These are phyloP conservation scores for Ciconia boyciana DNA, from an alignment of 2,113 vertebrate species.

Conservation along the genomic window DNA sequence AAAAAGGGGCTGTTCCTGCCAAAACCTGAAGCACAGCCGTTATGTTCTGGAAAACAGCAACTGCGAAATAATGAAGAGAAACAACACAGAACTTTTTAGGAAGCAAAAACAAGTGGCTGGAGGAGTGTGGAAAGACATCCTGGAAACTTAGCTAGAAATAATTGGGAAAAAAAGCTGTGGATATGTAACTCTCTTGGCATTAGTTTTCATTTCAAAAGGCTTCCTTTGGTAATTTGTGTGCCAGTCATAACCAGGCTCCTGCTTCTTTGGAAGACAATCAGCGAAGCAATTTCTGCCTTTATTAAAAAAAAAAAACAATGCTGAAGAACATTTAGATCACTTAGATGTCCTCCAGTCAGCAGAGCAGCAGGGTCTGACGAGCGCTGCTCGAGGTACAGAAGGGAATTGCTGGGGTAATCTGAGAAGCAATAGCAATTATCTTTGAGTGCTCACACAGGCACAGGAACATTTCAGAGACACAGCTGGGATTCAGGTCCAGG, in stretches of 20 bases:
- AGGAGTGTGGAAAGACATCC: background rate
- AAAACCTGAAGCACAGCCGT: conserved; percentile 46
- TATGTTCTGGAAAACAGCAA: conserved; percentile 48
- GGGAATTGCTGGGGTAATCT: background rate
- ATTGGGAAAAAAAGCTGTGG: background rate
- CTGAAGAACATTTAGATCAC: background rate
- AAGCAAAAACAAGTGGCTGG: conserved; percentile 34
- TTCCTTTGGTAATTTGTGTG: conserved; percentile 22
- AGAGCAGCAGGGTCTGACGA: background rate
- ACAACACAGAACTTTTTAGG: conserved; percentile 33
- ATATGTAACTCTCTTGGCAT: background rate
- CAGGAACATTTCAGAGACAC: background rate
- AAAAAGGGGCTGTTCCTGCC: conserved; percentile 30
- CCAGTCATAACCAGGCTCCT: background rate
- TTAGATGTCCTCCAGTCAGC: background rate
- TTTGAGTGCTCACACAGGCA: background rate
- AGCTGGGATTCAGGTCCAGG: background rate
- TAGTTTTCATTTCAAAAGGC: conserved; percentile 25
- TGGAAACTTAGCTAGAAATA: conserved; percentile 23
- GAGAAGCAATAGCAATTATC: background rate
- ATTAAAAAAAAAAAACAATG: background rate
- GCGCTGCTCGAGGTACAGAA: background rate
- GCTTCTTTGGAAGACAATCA: background rate
- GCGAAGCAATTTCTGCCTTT: background rate
- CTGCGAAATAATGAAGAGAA: conserved; percentile 43